Percentiles rank a stretch among this genome's conserved stretches.
phyloP scores from a whole-genome alignment of 2,113 vertebrate species.

The Rattus rattus region DNA sequence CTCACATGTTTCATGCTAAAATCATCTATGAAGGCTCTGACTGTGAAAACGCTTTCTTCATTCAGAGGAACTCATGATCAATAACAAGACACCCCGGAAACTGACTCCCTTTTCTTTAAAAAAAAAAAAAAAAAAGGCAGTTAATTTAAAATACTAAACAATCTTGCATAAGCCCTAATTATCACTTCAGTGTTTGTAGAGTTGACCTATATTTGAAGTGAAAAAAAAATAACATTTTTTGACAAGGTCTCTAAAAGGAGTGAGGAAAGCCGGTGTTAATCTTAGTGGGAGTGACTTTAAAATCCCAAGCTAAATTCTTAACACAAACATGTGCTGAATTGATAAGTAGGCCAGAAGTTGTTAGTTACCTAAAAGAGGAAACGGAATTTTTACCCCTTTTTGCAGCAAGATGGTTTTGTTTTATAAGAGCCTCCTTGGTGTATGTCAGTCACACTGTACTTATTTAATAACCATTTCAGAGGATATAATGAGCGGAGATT shows the following conservation, averaged over 20 bases:
- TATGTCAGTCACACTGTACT: not conserved
- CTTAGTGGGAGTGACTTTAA: constrained; percentile 67
- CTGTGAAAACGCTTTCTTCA: constrained; percentile 51
- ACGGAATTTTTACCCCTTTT: not conserved
- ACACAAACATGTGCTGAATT: constrained; percentile 36
- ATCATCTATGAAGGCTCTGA: constrained; percentile 14
- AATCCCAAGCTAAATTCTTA: constrained; percentile 69
- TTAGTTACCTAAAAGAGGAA: constrained; percentile 49
- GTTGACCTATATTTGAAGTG: constrained; percentile 65
- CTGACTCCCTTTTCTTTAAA: not conserved
- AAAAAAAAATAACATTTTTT: constrained; percentile 59
- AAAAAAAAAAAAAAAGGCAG: constrained; percentile 46
- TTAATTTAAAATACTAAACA: constrained; percentile 71
- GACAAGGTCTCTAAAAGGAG: constrained; percentile 71
- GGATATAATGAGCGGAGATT: not conserved
- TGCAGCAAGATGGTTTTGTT: not conserved
- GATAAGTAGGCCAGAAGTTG: constrained; percentile 63
- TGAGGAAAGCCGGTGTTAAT: constrained; percentile 75
- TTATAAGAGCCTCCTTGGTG: not conserved
- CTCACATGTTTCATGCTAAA: constrained; percentile 39
- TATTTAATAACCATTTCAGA: constrained; percentile 46
- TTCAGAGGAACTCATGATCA: constrained; percentile 32
- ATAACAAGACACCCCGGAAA: constrained; percentile 42
- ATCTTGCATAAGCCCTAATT: constrained; percentile 72
- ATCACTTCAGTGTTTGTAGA: constrained; percentile 73